Base-by-base conservation (phyloP, 1,140 invertebrate genomes). In the Drosophila cardini region DNA sequence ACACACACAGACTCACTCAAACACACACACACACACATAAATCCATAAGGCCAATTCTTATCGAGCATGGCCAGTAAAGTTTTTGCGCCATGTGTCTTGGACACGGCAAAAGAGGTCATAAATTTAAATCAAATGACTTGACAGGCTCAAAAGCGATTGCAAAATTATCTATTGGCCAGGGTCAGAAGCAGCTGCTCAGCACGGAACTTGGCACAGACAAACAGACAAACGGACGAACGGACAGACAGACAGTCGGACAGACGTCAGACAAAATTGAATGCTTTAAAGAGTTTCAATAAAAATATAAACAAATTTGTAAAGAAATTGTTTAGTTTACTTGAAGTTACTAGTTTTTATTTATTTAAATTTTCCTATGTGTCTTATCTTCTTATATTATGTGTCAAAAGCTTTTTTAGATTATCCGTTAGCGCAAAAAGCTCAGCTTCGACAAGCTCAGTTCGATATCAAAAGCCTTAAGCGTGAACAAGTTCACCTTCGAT, bases 61-160 rank as follows among this genome's bases (percentile, higher is more conserved):
- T 69, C 63, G 8, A 11, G n/a, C 16, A 11, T 9, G 21, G 38
- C 42, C 65, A 69, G 56, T n/a, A 69, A 70, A 74, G 16, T 30
- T 32, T 53, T 16, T 77, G 70, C 62, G 70, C 69, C 82, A 72
- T 76, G 56, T 80, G 74, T 38, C 52, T 56, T 48, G 78, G 81
- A 86, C 81, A 85, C 52, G 80, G 67, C 56, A 68, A 13, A 69
- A 42, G 34, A 26, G 58, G 73, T 81, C 78, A 85, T 85, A 86
- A 85, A 85, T 85, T 85, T 81, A 85, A 85, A 85, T 85, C 81
- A 85, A 83, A 69, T 43, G 43, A 42, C 60, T 64, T 84, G 81
- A 86, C 82, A 86, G 82, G 65, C 73, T 36, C 36, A 62, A 52
- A 64, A 48, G 34, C 72, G 73, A 85, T 84, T 80, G 68, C 65